Evolutionary conservation across 2,113 vertebrate genomes (phyloP), one percentile per base, ranked within the genome.

Genomic region (Triplophysa rosa): DNA sequence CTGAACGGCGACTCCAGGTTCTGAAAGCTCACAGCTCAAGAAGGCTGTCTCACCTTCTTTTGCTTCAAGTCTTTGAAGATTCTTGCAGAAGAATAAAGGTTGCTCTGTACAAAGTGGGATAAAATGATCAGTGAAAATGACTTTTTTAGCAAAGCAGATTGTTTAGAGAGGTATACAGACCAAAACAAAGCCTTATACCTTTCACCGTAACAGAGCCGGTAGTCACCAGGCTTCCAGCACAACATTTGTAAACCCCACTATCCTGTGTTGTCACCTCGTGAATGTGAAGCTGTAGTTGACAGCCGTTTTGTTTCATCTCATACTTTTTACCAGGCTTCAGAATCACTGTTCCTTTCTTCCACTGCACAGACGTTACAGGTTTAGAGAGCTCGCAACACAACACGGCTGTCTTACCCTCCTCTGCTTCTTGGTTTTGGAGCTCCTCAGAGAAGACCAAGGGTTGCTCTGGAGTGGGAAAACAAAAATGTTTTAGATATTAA

Each of bases 311-410:
- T 11, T 72, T 72, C 0, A 72, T 40, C 5, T 23, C 56, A 61
- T 73, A 73, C 21, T 73, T 61, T 9, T 72, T 21, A 56, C 52
- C 14, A 21, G 17, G 26, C 69, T 40, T 72, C 2, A 72, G 14
- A 0, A 72, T 1, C 4, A 40, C 52, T n/a, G 54, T 14, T 59
- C 52, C 45, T 86, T 90, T 95, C 82, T 92, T 94, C 95, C 96
- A 97, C 83, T 93, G 91, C 10, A 94, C 93, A 0, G 83, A 82
- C 10, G 89, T 86, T 26, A 87, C 91, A 0, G 89, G 24, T 76
- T 90, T 94, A 40, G 94, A 94, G 29, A 96, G 90, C 86, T 96
- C 93, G 7, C 95, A 96, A 80, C 88, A 92, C 73, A 96, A 86
- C 0, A 89, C 92, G 61, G 91, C 87, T 0, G 86, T 88, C 29